These are phyloP conservation scores for Noctua pronuba DNA, from an alignment of 2,888 invertebrate species.

Conservation along the genomic window DNA sequence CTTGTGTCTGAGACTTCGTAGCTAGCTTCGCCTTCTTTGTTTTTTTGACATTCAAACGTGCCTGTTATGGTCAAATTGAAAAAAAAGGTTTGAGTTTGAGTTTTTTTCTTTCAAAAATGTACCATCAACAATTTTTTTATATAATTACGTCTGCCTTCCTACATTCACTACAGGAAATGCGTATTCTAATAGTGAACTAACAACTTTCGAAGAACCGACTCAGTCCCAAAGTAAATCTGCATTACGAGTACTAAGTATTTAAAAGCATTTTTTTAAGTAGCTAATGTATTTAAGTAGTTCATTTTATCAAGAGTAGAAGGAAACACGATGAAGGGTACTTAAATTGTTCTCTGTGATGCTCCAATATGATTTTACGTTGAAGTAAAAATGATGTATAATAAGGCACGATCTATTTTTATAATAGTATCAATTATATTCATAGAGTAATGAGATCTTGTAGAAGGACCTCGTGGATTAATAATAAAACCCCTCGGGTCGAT, in stretches of 20 bases:
- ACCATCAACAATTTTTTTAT: neutral
- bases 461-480: too few species aligned
- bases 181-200: neutral
- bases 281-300: conserved; percentile 24
- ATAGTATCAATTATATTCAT: neutral
- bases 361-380: neutral
- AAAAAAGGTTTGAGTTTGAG: too few species aligned
- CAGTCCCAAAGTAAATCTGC: conserved; percentile 1
- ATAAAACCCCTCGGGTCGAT: too few species aligned
- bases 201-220: neutral
- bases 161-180: neutral
- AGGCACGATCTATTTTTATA: too few species aligned
- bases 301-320: conserved; percentile 9
- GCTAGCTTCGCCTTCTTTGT: too few species aligned
- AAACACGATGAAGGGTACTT: neutral
- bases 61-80: too few species aligned
- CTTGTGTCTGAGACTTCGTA: too few species aligned
- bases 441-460: neutral
- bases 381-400: too few species aligned
- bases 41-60: too few species aligned
- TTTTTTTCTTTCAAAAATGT: neutral
- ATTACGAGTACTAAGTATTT: neutral
- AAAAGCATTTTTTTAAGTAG: conserved; percentile 34
- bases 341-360: neutral
- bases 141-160: neutral